Conservation (phyloP, 2,113 vertebrate genomes). For the Sterna hirundo region DNA sequence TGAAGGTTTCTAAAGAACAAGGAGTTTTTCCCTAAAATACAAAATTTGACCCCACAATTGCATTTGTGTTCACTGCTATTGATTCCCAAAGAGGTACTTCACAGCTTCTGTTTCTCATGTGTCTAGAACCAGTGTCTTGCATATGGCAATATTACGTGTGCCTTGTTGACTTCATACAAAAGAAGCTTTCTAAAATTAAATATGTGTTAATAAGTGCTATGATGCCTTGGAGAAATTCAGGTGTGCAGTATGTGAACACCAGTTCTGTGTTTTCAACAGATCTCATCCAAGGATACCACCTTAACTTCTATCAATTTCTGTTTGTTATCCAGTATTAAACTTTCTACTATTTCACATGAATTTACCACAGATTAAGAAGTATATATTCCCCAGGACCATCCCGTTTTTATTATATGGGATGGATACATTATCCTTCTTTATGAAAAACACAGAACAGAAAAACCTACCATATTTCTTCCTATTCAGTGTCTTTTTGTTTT, state of each 20-base stretch:
- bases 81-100: background rate
- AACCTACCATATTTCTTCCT: background rate
- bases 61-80: background rate
- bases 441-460: background rate
- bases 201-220: background rate
- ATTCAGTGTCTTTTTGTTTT: background rate
- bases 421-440: background rate
- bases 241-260: background rate
- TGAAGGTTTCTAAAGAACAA: background rate
- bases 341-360: background rate
- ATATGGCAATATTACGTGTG: rapidly evolving
- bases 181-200: background rate
- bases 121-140: background rate
- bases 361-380: background rate
- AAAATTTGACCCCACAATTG: background rate
- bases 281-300: background rate
- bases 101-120: background rate
- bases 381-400: background rate
- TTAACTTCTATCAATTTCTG: background rate
- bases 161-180: background rate
- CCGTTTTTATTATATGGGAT: background rate
- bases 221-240: background rate
- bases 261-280: background rate
- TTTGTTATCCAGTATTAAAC: background rate
- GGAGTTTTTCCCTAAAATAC: background rate